Base-by-base conservation (phyloP, 2,797 vertebrate species). In the Notamacropus eugenii region DNA sequence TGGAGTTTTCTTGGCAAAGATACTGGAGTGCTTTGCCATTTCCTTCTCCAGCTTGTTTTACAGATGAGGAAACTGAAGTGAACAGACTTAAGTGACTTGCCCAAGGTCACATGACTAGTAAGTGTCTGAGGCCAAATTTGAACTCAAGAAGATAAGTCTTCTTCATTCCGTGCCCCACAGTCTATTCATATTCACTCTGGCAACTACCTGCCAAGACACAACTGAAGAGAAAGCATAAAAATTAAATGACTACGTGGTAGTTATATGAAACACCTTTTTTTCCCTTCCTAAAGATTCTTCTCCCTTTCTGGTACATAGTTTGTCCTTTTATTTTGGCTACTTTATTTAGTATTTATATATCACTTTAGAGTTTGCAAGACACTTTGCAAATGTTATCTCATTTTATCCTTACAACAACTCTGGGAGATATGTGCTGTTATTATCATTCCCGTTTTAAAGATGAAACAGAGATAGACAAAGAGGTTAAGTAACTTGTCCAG, bases 211-310 rank as follows among this genome's bases (percentile, higher is more conserved):
- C n/a, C 67, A 82, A 46, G 19, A 82, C 22, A 82, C 24, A 10
- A 46, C 40, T 82, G 40, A 82, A 82, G 22, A 11, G 74, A 82
- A 82, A 82, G 74, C 22, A 82, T 82, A 46, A 10, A 97, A 96
- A 93, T 74, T 92, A 94, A 58, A 95, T 97, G 29, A 92, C 59
- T 94, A 57, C 54, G 54, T 95, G 29, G 93, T 94, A 95, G 91
- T 94, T 95, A 62, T 58, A 12, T 93, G 74, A 96, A 94, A 92
- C 94, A 55, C 90, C 50, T 10, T 96, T 96, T 27, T 91, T 95
- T 96, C 31, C 92, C 0, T 95, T 95, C 95, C 52, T 52, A 94
- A 57, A 93, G 93, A 82, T 46, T 82, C 19, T 94, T 93, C 52
- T 96, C 11, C 62, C 91, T 95, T 54, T 93, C 74, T 97, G 95